Conservation (phyloP, 2,888 invertebrate genomes). For the Acronicta psi region DNA sequence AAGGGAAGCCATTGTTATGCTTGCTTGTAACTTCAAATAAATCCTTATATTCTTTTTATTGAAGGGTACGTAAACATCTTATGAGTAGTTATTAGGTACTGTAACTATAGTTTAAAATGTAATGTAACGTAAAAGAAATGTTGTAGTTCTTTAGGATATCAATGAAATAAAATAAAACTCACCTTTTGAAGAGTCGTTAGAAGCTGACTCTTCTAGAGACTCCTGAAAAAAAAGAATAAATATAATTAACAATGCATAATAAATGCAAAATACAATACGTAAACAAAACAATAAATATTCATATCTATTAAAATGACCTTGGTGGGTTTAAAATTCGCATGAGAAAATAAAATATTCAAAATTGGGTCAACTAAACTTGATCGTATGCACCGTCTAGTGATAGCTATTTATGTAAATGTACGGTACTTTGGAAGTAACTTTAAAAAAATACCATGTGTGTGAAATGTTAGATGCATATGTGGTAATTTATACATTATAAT, state of each 20-base stretch:
- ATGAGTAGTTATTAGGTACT: no score
- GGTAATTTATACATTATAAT: constrained; percentile 4
- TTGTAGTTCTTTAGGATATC: no score
- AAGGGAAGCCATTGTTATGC: constrained; percentile 33
- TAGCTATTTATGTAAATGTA: not conserved
- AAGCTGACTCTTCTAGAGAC: constrained; percentile 70
- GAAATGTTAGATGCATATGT: not conserved
- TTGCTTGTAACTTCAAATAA: constrained; percentile 17
- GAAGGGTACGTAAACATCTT: no score
- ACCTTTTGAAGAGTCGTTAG: constrained; percentile 83
- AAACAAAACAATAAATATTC: no score
- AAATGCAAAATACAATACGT: no score
- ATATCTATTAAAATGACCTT: no score
- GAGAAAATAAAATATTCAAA: no score
- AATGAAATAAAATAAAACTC: constrained; percentile 17
- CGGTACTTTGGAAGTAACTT: not conserved
- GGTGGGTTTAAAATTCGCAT: no score
- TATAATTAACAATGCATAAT: not conserved
- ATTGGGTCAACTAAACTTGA: no score
- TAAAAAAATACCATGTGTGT: not conserved
- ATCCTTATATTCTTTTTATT: not conserved
- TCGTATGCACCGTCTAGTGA: no score
- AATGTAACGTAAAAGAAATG: no score
- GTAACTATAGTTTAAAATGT: no score
- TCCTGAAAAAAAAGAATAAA: constrained; percentile 70